A percentile compares a stretch with the other conserved stretches of the same genome.
phyloP scores from a whole-genome alignment of 2,888 invertebrate species.

The Tribolium freemani region DNA sequence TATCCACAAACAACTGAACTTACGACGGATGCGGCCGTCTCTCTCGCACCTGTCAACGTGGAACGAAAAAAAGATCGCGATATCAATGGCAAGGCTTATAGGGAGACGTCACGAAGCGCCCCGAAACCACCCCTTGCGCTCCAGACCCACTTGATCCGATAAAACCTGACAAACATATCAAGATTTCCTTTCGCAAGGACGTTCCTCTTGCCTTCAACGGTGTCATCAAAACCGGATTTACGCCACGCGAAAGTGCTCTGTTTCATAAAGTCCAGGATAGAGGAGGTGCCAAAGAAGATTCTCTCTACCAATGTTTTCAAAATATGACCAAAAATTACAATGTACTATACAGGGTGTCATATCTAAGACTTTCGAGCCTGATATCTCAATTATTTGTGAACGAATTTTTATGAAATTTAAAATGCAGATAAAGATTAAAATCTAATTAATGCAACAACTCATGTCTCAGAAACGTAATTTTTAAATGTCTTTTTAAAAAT shows the following conservation, averaged over 20 bases:
- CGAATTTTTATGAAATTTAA: no score
- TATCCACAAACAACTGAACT: constrained; percentile 62
- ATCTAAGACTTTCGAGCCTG: no score
- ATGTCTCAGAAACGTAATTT: no score
- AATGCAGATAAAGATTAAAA: no score
- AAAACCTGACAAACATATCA: constrained; percentile 67
- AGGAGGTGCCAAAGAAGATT: not conserved
- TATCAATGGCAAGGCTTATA: not conserved
- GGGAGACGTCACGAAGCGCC: constrained; percentile 14
- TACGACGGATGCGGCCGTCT: constrained; percentile 37
- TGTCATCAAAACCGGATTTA: constrained; percentile 54
- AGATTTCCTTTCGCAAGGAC: constrained; percentile 59
- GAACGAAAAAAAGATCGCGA: constrained; percentile 6
- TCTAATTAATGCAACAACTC: no score
- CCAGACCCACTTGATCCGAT: constrained; percentile 64
- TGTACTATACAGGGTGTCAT: no score
- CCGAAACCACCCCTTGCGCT: constrained; percentile 30
- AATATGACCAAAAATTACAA: not conserved
- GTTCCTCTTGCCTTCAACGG: constrained; percentile 46
- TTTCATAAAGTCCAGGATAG: not conserved
- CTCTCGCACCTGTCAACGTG: constrained; percentile 21
- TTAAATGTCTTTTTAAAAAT: no score
- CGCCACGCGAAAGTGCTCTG: constrained; percentile 18
- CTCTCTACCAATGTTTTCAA: not conserved
- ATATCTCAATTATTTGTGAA: no score